Evolutionary conservation across 2,113 vertebrate species (phyloP).

Genomic region (Pipa parva): DNA sequence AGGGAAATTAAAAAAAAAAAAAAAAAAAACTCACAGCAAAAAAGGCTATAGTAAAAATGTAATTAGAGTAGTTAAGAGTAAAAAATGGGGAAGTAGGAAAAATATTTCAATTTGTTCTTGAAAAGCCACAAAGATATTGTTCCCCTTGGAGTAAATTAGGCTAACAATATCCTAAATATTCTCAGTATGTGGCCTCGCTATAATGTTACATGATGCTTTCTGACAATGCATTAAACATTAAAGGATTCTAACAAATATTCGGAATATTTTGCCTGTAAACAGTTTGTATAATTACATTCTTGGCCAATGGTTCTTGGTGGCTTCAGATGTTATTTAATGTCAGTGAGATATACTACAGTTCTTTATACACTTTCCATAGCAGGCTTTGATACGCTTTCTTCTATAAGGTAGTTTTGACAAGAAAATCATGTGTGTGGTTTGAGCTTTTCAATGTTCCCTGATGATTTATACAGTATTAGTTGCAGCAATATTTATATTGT

Average conservation of each 20-base stretch:
- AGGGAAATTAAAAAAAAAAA: no score
- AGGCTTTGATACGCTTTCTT: constrained; percentile 12
- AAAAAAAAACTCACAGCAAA: no score
- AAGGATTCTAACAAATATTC: not conserved
- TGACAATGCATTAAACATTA: not conserved
- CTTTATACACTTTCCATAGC: constrained; percentile 14
- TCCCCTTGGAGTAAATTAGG: no score
- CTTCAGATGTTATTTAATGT: not conserved
- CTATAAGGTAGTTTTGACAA: constrained; percentile 15
- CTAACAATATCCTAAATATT: no score
- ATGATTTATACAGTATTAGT: constrained; percentile 39
- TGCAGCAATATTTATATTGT: constrained; percentile 36
- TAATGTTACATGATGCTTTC: not conserved
- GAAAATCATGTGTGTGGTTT: constrained; percentile 34
- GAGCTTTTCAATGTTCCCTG: constrained; percentile 5
- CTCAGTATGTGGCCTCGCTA: no score
- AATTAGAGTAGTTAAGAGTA: no score
- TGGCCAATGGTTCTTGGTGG: not conserved
- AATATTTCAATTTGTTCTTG: no score
- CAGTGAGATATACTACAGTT: not conserved
- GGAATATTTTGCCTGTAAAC: not conserved
- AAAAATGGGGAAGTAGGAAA: no score
- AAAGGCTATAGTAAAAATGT: no score
- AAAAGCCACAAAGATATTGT: no score
- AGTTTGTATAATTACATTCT: not conserved